phyloP scores from a whole-genome alignment of 37 sponge, comb jelly and placozoan genomes.

The Aphrocallistes beatrix region DNA sequence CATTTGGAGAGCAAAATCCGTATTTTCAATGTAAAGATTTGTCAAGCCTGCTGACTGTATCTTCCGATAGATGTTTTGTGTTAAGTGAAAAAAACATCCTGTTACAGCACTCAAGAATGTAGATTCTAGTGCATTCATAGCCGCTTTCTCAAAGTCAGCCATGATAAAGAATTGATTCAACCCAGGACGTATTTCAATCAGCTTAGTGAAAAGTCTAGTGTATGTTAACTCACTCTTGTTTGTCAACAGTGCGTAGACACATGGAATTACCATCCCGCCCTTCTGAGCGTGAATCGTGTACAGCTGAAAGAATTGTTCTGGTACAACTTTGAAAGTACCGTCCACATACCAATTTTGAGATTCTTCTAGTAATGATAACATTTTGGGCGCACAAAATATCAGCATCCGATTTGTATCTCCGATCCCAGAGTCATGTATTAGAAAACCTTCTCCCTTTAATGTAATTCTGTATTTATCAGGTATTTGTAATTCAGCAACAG shows the following conservation, averaged over 20 bases:
- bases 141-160: background rate
- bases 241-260: background rate
- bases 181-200: background rate
- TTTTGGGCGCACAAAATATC: background rate
- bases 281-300: background rate
- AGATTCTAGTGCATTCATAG: constrained; percentile 18
- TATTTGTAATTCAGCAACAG: background rate
- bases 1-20: background rate
- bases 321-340: background rate
- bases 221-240: background rate
- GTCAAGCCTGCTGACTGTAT: background rate
- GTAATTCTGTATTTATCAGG: background rate
- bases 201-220: background rate
- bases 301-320: too few species aligned
- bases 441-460: background rate
- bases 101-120: background rate
- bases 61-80: constrained; percentile 11
- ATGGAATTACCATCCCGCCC: background rate
- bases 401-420: background rate
- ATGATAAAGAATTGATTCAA: background rate
- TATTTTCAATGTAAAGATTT: background rate
- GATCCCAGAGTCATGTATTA: background rate
- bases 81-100: background rate
- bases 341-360: background rate
- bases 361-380: background rate